Percentiles rank a stretch among this genome's conserved stretches.
Conservation (phyloP, 1,140 invertebrate species). For the Zaprionus ornatus region DNA sequence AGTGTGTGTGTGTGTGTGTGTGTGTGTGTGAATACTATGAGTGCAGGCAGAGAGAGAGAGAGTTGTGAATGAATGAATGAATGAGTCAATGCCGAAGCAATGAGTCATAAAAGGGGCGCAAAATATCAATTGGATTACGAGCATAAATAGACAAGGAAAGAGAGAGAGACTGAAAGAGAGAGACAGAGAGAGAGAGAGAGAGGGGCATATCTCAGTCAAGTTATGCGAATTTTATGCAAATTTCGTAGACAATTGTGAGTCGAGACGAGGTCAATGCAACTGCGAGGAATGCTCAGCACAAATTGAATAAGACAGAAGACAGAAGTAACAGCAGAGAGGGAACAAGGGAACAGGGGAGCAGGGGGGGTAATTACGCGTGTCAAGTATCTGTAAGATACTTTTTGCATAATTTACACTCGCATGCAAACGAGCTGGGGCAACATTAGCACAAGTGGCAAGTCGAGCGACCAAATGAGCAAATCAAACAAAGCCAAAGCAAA, state of each 20-base stretch:
- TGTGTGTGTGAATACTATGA: constrained; percentile 5
- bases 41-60: neutral
- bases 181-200: neutral
- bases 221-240: constrained; percentile 3
- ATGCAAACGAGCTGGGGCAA: constrained; percentile 32
- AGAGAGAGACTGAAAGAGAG: neutral
- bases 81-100: constrained; percentile 14
- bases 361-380: constrained; percentile 47
- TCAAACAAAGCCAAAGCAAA: constrained; percentile 41
- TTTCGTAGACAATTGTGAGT: constrained; percentile 7
- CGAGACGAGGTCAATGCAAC: constrained; percentile 31
- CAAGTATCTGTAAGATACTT: constrained; percentile 47
- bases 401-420: constrained; percentile 43
- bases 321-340: neutral
- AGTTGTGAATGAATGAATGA: constrained; percentile 4
- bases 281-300: constrained; percentile 1
- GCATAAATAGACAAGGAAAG: neutral
- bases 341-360: constrained; percentile 4
- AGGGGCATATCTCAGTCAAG: neutral
- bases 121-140: constrained; percentile 11
- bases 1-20: constrained; percentile 20
- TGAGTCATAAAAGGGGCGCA: constrained; percentile 10
- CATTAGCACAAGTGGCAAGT: constrained; percentile 30
- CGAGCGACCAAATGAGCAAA: constrained; percentile 49
- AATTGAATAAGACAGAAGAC: constrained; percentile 2